Percentiles rank a stretch among this genome's conserved stretches.
Evolutionary conservation across 2,113 vertebrate genomes (phyloP).

Genomic region (Isichthys henryi): DNA sequence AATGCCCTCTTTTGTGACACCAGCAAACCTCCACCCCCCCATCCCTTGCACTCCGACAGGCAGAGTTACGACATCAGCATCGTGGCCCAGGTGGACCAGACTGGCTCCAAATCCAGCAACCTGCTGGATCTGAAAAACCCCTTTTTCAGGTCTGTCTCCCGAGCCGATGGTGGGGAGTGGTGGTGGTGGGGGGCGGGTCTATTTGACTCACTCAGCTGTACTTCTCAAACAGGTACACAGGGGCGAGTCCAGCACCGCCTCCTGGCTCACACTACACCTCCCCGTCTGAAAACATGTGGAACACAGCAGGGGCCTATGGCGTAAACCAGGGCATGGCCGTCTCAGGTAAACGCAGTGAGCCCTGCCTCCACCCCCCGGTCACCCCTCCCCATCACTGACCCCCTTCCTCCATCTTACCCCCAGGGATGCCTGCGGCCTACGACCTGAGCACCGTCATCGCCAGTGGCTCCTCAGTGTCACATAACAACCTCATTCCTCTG

Average conservation of each 20-base stretch:
- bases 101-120: conserved; percentile 91
- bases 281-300: conserved; percentile 93
- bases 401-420: not conserved
- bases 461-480: conserved; percentile 70
- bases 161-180: not conserved
- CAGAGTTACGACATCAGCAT: conserved; percentile 96
- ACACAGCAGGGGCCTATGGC: conserved; percentile 72
- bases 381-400: not conserved
- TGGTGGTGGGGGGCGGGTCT: not conserved
- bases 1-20: no score
- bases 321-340: conserved; percentile 82
- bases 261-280: conserved; percentile 87
- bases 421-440: conserved; percentile 86
- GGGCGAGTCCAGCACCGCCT: conserved; percentile 77
- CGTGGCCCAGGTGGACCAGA: conserved; percentile 93
- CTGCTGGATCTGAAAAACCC: conserved; percentile 91
- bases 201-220: not conserved
- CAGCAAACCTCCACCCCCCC: not conserved
- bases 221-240: conserved; percentile 72
- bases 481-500: conserved; percentile 91
- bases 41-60: conserved; percentile 45
- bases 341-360: conserved; percentile 60
- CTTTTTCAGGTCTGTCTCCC: conserved; percentile 75
- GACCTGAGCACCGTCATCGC: conserved; percentile 90
- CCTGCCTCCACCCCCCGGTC: not conserved